These are phyloP conservation scores for Phainopepla nitens DNA, from an alignment of 2,113 vertebrate genomes.

Conservation along the genomic window DNA sequence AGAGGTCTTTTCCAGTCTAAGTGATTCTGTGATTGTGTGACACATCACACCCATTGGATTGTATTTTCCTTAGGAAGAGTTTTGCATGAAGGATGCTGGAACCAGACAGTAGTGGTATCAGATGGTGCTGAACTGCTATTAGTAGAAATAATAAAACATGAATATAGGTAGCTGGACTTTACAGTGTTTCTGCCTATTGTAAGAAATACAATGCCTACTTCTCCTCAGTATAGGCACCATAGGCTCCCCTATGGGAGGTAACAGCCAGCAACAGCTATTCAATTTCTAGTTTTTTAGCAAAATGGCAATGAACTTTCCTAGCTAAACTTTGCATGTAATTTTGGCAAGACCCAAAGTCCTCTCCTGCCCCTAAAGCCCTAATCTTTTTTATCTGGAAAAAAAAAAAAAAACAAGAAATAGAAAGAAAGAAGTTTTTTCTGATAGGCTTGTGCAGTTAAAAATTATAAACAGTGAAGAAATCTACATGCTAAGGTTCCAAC, in stretches of 20 bases:
- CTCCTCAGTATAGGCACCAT: not conserved
- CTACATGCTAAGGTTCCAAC: constrained; percentile 27
- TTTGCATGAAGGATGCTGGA: not conserved
- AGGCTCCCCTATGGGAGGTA: not conserved
- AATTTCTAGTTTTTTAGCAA: not conserved
- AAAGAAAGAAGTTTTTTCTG: constrained; percentile 4
- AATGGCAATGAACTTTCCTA: not conserved
- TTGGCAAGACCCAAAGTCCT: not conserved
- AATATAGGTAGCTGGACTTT: not conserved
- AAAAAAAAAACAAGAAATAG: not conserved
- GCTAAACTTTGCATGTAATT: not conserved
- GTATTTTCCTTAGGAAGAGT: not conserved
- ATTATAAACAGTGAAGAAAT: constrained; percentile 42
- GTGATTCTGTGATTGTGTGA: not conserved
- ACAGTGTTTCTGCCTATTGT: not conserved
- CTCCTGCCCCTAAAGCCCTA: not conserved
- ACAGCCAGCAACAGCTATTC: not conserved
- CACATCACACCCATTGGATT: rapidly evolving
- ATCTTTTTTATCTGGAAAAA: not conserved
- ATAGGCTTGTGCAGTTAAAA: not conserved
- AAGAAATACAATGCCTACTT: not conserved
- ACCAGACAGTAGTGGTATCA: not conserved
- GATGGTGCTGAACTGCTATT: not conserved
- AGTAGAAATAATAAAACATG: not conserved
- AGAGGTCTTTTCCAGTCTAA: not conserved